Conservation (phyloP, 2,888 invertebrate genomes). For the Euplexia lucipara region DNA sequence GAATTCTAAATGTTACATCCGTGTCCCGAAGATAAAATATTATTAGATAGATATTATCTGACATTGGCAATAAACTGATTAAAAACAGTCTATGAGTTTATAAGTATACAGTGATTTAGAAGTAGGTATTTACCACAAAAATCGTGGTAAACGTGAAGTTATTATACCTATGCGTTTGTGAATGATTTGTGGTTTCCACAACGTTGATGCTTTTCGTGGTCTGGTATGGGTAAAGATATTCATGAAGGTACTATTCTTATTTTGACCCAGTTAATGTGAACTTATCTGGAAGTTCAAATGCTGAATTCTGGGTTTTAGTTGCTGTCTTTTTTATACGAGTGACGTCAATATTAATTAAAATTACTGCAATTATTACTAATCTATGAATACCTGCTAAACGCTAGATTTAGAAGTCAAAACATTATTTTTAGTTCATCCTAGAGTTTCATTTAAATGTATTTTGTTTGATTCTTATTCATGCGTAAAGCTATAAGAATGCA, state of each 20-base stretch:
- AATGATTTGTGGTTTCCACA: slow-evolving; percentile 22
- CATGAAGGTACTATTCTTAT: too few relatives aligned
- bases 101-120: slow-evolving; percentile 1
- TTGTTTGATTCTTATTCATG: slow-evolving; percentile 11
- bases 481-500: slow-evolving; percentile 22
- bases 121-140: slow-evolving; percentile 5
- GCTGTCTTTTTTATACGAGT: neutral
- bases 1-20: slow-evolving; percentile 49
- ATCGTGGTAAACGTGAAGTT: slow-evolving; percentile 22
- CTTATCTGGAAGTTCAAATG: neutral
- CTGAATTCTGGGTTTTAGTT: neutral
- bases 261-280: neutral
- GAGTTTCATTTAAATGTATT: neutral
- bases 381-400: neutral
- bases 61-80: slow-evolving; percentile 27
- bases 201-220: slow-evolving; percentile 12
- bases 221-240: neutral
- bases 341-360: neutral
- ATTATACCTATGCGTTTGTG: too few relatives aligned
- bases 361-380: too few relatives aligned
- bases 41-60: slow-evolving; percentile 25
- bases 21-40: slow-evolving; percentile 24
- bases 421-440: neutral
- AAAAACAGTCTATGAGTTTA: neutral
- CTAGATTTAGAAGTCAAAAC: neutral